These are phyloP conservation scores for Brachyptera risi DNA, from an alignment of 2,888 invertebrate genomes.

Conservation along the genomic window DNA sequence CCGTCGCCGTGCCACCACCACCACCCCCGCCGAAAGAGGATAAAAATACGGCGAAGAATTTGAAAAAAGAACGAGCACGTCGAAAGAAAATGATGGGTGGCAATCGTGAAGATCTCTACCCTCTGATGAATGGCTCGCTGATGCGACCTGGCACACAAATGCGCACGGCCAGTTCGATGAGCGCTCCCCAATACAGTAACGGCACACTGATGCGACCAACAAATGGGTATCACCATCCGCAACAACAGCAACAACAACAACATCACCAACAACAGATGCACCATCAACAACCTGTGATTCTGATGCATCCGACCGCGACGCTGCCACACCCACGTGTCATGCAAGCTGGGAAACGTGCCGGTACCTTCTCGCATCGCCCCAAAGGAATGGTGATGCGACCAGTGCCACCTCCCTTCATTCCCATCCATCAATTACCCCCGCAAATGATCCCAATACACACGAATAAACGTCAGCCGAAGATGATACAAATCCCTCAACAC, in stretches of 20 bases:
- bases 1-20: constrained; percentile 73
- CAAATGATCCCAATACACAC: constrained; percentile 40
- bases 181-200: constrained; percentile 40
- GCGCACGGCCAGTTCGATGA: constrained; percentile 36
- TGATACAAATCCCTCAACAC: constrained; percentile 45
- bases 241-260: constrained; percentile 34
- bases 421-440: constrained; percentile 47
- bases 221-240: constrained; percentile 22
- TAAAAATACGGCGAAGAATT: constrained; percentile 52
- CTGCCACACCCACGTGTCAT: constrained; percentile 34
- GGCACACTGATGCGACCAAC: constrained; percentile 32
- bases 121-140: constrained; percentile 49
- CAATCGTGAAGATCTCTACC: constrained; percentile 57
- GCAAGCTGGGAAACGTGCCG: constrained; percentile 32
- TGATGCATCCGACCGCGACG: constrained; percentile 35
- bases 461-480: constrained; percentile 43
- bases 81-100: constrained; percentile 55
- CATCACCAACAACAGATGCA: constrained; percentile 39
- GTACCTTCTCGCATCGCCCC: constrained; percentile 35
- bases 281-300: constrained; percentile 41
- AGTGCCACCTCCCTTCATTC: constrained; percentile 37
- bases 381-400: constrained; percentile 29
- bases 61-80: constrained; percentile 46
- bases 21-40: constrained; percentile 68
- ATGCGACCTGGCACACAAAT: constrained; percentile 33